These are phyloP conservation scores for Diglossa cyanea DNA, from an alignment of 2,797 vertebrate species.

Conservation along the genomic window DNA sequence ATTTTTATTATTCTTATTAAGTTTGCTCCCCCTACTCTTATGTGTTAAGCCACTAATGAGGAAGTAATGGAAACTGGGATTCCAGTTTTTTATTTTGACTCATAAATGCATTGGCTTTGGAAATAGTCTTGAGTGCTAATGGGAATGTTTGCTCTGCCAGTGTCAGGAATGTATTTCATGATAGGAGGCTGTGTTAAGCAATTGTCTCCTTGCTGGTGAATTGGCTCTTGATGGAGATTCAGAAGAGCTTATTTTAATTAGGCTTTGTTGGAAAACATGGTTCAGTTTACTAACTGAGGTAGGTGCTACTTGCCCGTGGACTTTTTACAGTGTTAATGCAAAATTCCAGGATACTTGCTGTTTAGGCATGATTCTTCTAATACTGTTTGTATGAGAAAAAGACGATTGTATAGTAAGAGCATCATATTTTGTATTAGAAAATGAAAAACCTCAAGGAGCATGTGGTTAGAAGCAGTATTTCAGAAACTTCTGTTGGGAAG, in stretches of 20 bases:
- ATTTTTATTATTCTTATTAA: not conserved
- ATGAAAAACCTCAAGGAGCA: not conserved
- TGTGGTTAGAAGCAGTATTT: not conserved
- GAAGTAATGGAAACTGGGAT: not conserved
- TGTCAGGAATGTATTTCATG: not conserved
- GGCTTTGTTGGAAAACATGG: slow-evolving; percentile 53
- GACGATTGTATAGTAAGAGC: not conserved
- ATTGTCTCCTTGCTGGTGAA: slow-evolving; percentile 29
- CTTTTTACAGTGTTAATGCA: not conserved
- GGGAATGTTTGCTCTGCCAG: not conserved
- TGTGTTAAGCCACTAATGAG: slow-evolving; percentile 3
- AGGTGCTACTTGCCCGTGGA: not conserved
- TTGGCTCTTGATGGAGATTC: slow-evolving; percentile 11
- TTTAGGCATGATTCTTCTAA: not conserved
- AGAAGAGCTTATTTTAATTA: slow-evolving; percentile 54
- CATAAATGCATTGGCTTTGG: not conserved
- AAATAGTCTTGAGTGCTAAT: not conserved
- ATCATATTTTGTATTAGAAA: not conserved
- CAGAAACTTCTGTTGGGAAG: not conserved
- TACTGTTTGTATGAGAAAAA: not conserved
- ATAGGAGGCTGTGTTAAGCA: not conserved
- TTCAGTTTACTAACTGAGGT: slow-evolving; percentile 8
- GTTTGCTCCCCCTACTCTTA: not conserved
- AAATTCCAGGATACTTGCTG: not conserved
- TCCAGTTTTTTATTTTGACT: slow-evolving; percentile 5